phyloP scores from a whole-genome alignment of 2,888 invertebrate genomes.

The Adela reaumurella region DNA sequence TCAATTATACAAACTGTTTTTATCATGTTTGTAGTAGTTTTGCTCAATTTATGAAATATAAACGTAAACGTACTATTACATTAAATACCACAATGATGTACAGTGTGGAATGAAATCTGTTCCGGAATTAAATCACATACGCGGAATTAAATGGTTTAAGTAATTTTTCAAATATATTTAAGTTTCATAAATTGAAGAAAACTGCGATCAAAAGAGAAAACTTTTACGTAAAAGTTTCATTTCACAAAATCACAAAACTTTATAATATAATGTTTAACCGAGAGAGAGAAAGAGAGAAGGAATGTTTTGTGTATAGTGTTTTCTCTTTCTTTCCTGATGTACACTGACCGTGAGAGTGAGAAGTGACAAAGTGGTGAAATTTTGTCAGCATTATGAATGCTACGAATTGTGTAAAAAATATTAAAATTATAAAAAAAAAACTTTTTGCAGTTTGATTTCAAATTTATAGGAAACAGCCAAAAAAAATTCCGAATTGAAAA shows the following conservation, averaged over 20 bases:
- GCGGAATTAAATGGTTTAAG: no score
- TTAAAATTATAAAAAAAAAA: slow-evolving; percentile 52
- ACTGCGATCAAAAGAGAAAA: no score
- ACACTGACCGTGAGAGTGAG: slow-evolving; percentile 1
- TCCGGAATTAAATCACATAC: no score
- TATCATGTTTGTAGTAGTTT: no score
- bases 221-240: not conserved
- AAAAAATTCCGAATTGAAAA: no score
- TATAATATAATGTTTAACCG: not conserved
- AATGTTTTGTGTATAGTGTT: slow-evolving; percentile 1
- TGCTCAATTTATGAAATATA: no score
- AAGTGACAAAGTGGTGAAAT: slow-evolving; percentile 6
- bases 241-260: not conserved
- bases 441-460: slow-evolving; percentile 1
- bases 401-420: slow-evolving; percentile 60
- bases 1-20: not conserved
- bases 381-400: slow-evolving; percentile 57
- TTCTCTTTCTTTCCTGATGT: slow-evolving; percentile 1
- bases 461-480: no score
- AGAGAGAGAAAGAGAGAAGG: not conserved
- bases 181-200: no score
- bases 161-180: no score
- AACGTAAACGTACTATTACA: no score
- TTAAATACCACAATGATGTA: no score
- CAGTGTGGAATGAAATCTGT: no score